phyloP scores from a whole-genome alignment of 2,888 invertebrate species.

The Drosophila silvestris region DNA sequence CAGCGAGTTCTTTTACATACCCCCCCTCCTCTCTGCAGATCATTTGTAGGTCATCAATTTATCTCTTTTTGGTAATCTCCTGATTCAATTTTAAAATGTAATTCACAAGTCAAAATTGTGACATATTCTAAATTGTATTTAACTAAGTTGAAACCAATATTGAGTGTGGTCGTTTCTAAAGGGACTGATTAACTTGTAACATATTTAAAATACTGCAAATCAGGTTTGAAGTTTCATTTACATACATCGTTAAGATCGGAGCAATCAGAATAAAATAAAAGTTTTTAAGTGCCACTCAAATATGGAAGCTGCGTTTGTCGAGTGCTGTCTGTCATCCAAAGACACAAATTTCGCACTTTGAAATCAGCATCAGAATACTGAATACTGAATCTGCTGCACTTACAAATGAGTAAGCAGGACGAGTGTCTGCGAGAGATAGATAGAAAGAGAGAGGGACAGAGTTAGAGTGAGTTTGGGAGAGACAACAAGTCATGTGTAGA shows the following conservation, averaged over 20 bases:
- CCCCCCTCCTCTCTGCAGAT: background rate
- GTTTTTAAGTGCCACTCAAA: constrained; percentile 11
- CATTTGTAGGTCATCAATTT: background rate
- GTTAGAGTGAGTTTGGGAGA: background rate
- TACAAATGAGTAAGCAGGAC: background rate
- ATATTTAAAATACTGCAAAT: background rate
- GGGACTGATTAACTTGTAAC: background rate
- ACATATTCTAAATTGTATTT: background rate
- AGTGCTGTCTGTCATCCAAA: constrained; percentile 12
- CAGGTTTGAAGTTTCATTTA: background rate
- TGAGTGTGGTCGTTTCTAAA: background rate
- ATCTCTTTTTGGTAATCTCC: background rate
- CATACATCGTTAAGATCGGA: background rate
- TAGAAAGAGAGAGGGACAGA: background rate
- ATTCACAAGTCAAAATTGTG: background rate
- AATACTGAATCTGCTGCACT: background rate
- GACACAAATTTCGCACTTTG: constrained; percentile 4
- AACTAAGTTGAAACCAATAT: background rate
- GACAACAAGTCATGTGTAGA: constrained; percentile 38
- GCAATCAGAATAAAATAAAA: background rate
- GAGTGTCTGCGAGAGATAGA: background rate
- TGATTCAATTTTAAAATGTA: background rate
- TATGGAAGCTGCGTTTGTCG: constrained; percentile 2
- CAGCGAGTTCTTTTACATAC: constrained; percentile 64
- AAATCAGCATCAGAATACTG: background rate